Percentiles rank a stretch among this genome's conserved stretches.
Conservation (phyloP, 92 coral and sea anemone species). For the Diadumene lineata region DNA sequence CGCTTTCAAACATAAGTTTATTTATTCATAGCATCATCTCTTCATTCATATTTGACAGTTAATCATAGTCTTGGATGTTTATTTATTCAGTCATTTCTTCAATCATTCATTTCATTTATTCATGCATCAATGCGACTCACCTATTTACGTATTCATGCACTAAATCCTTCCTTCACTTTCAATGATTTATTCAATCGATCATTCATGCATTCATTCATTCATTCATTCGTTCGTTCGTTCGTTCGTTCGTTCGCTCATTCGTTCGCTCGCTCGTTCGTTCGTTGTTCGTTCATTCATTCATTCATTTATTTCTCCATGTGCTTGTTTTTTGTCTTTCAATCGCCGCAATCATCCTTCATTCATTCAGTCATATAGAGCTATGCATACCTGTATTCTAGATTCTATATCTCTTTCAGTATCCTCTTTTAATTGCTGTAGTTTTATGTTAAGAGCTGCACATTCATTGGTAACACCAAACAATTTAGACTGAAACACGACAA, state of each 20-base stretch:
- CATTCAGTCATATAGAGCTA: neutral
- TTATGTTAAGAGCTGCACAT: slow-evolving; percentile 62
- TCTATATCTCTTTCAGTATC: slow-evolving; percentile 74
- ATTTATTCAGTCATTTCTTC: too few species aligned
- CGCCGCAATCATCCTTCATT: neutral
- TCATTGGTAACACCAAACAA: slow-evolving; percentile 60
- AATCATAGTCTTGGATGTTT: too few species aligned
- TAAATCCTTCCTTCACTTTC: too few species aligned
- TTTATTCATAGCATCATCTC: neutral
- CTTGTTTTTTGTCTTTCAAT: neutral
- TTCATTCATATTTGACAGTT: neutral
- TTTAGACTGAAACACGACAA: slow-evolving; percentile 47
- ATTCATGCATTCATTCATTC: neutral
- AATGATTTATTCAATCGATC: neutral
- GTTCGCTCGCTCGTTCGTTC: too few species aligned
- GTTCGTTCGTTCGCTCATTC: neutral
- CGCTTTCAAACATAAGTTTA: neutral
- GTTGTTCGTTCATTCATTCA: too few species aligned
- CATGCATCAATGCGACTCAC: neutral
- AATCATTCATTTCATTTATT: too few species aligned
- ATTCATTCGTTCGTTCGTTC: neutral
- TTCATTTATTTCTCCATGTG: neutral
- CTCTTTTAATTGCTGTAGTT: slow-evolving; percentile 64
- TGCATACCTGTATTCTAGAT: slow-evolving; percentile 76
- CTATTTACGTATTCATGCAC: neutral